Base-by-base conservation (phyloP, 2,888 invertebrate genomes). In the Busseola fusca region DNA sequence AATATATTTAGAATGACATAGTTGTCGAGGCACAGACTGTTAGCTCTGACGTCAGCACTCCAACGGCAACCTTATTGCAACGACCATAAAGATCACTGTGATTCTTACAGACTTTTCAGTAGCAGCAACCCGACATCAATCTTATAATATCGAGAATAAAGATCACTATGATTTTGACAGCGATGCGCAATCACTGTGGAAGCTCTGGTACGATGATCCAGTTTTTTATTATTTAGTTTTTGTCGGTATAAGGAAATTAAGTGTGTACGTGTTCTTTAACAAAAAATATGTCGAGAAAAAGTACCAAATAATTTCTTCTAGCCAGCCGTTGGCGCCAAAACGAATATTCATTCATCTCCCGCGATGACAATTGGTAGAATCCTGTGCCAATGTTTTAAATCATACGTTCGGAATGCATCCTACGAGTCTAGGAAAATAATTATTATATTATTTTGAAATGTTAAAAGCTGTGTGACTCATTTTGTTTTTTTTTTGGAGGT, bases 371-470 rank as follows among this genome's bases (percentile, higher is more conserved):
- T 82, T 72, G 64, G 59, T 67, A 59, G 58, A 70, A 69, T 60
- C 56, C 50, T 21, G 76, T 84, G 86, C 86, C 84, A 85, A 84
- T 82, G 40, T 76, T 82, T 82, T 79, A 79, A 81, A 82, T 82
- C 69, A 85, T 76, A 71, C n/a, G 64, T 40, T 85, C 84, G 86
- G 84, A 85, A 84, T 81, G 84, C 76, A 77, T 85, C 72, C 74
- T 77, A 74, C 54, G 67, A 48, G 67, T 37, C 60, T 66, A 69
- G 58, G 1, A 40, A 60, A 54, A 65, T 54, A 74, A 69, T 69
- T 56, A 72, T 70, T 34, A 42, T 65, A 72, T 66, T 42, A 59
- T 71, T 40, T 72, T 34, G 25, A 52, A 45, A 62, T 30, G 67
- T 37, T 65, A 64, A 56, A 56, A 64, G 45, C 54, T 50, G 30